Conservation (phyloP, 2,888 invertebrate species). For the Diarsia mendica region DNA sequence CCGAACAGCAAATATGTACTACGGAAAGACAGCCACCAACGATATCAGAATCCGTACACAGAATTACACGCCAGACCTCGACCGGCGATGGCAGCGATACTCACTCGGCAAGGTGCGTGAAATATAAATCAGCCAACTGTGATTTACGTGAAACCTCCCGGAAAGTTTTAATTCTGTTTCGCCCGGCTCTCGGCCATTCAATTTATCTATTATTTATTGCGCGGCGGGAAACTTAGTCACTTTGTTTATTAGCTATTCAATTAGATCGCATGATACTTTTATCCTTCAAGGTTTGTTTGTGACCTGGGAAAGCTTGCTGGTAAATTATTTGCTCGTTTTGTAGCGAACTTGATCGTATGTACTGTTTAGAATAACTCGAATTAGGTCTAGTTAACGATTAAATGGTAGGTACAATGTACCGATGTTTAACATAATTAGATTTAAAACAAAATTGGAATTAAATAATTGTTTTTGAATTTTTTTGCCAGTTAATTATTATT, state of each 20-base stretch:
- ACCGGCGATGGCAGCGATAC: constrained; percentile 54
- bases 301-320: constrained; percentile 16
- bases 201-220: constrained; percentile 87
- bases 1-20: too few species aligned
- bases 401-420: not conserved
- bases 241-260: constrained; percentile 84
- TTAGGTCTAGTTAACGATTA: not conserved
- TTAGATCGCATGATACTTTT: constrained; percentile 74
- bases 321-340: constrained; percentile 15
- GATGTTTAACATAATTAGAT: not conserved
- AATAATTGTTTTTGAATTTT: not conserved
- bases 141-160: constrained; percentile 85
- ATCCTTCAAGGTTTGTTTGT: constrained; percentile 56
- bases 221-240: constrained; percentile 79
- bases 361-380: not conserved
- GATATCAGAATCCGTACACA: constrained; percentile 58
- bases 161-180: constrained; percentile 88
- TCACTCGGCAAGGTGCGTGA: constrained; percentile 80
- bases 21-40: constrained; percentile 38
- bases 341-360: not conserved
- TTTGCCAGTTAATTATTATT: not conserved
- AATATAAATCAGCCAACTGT: constrained; percentile 86
- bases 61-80: constrained; percentile 63
- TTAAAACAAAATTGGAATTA: not conserved
- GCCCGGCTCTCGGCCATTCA: constrained; percentile 79